Evolutionary conservation across 64 coral and sea anemone species (phyloP), one percentile per base, ranked within the genome.

Genomic region (Montipora sp.): DNA sequence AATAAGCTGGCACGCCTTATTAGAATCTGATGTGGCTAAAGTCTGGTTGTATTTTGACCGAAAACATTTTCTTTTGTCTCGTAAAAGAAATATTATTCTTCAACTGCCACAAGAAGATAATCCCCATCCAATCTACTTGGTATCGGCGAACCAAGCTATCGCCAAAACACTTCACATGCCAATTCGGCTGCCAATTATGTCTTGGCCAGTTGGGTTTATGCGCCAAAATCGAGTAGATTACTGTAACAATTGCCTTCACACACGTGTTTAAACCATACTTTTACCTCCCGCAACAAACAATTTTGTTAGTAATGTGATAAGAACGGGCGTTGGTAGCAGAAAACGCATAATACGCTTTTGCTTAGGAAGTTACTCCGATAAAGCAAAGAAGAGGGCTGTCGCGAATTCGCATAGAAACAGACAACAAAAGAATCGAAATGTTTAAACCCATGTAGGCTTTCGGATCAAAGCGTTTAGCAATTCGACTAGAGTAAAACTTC

Each of bases 121-220:
- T 85, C 82, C 82, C 65, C 82, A 22, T 85, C 65, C 48, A 85
- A 70, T 18, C 82, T 85, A 85, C 82, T 85, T 85, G 82, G 82
- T 65, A 50, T 49, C 46, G 47, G 2, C 61, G 46, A 48, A 85
- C 27, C 81, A 27, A 18, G 81, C 59, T 84, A 84, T 68, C 60
- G 59, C 44, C 22, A 84, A 84, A 84, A 72, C 82, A 43, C 82
- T 72, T 85, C 65, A 36, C 36, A 50, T 71, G 47, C 44, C 82
- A 85, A 72, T 72, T 50, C 44, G 47, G 2, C 82, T 49, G 44
- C 46, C 9, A 85, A 50, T 71, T 49, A 85, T 48, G 81, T 51
- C 66, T 18, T 18, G 47, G 44, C 27, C 36, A 36, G 36, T 36
- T 36, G 36, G 36, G 36, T 71, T 21, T n/a, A 71, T 50, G 2